phyloP scores from a whole-genome alignment of 2,888 invertebrate genomes.

The Pilophorus perplexus region DNA sequence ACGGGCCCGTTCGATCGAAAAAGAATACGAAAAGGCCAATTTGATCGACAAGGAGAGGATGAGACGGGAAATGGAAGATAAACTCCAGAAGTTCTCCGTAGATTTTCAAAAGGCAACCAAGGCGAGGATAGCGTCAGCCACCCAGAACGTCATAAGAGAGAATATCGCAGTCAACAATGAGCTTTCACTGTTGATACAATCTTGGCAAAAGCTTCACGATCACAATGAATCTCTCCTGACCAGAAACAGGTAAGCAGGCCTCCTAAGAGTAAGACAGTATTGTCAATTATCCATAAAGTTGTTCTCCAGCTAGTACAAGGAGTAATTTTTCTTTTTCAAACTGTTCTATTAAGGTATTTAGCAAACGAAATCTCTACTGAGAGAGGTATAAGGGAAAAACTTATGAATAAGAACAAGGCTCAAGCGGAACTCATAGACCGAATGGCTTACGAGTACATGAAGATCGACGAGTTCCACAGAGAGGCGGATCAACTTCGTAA shows the following conservation, averaged over 20 bases:
- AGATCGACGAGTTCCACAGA: conserved; percentile 2
- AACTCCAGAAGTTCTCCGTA: conserved; percentile 3
- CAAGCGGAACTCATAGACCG: conserved; percentile 28
- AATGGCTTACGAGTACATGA: conserved; percentile 17
- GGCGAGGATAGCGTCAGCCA: not conserved
- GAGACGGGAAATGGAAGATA: conserved; percentile 28
- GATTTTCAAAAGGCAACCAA: conserved; percentile 25
- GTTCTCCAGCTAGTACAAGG: too few species aligned
- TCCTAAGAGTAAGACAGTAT: too few species aligned
- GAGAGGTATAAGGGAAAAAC: not conserved
- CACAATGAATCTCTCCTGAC: not conserved
- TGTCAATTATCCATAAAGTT: too few species aligned
- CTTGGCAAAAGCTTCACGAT: conserved; percentile 31
- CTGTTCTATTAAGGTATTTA: not conserved
- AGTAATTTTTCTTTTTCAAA: too few species aligned
- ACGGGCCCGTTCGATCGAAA: conserved; percentile 9
- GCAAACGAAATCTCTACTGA: not conserved
- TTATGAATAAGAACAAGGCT: conserved; percentile 13
- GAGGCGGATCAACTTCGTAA: conserved; percentile 18
- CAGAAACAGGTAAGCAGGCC: not conserved
- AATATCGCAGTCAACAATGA: conserved; percentile 22
- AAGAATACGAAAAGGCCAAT: conserved; percentile 31
- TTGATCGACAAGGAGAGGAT: conserved; percentile 24
- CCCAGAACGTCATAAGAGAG: conserved; percentile 23
- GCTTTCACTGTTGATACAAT: conserved; percentile 15